These are phyloP conservation scores for Myoxocephalus aenaeus DNA, from an alignment of 2,797 vertebrate species.

Conservation along the genomic window DNA sequence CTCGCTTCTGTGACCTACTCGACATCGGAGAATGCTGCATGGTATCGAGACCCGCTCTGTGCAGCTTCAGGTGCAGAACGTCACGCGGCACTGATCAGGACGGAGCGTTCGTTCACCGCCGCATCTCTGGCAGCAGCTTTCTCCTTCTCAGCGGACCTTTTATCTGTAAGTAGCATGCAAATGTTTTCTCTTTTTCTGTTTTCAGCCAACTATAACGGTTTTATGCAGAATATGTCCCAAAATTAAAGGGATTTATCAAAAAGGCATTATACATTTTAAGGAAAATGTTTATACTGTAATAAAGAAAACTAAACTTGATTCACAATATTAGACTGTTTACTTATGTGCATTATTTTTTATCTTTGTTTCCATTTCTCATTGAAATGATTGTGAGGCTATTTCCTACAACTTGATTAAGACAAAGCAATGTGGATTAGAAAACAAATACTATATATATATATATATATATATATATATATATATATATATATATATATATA, in stretches of 20 bases:
- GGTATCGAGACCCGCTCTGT: neutral
- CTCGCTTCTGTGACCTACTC: neutral
- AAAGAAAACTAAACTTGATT: neutral
- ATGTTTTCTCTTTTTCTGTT: neutral
- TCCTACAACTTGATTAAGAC: neutral
- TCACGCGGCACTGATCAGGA: neutral
- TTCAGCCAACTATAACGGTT: neutral
- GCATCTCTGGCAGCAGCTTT: slow-evolving; percentile 1
- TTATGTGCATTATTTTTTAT: neutral
- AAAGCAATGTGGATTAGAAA: neutral
- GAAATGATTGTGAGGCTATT: neutral
- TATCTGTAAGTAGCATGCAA: slow-evolving; percentile 14
- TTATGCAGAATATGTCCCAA: neutral
- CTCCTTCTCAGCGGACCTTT: neutral
- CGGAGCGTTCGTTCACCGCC: neutral
- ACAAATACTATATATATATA: neutral
- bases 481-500: too few relatives aligned
- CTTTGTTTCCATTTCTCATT: neutral
- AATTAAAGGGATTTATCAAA: neutral
- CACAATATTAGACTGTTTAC: neutral
- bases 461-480: too few relatives aligned
- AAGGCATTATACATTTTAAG: neutral
- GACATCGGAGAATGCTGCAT: neutral
- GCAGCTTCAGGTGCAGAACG: slow-evolving; percentile 18
- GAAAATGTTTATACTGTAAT: neutral